phyloP scores from a whole-genome alignment of 1,140 invertebrate genomes.

The Zaprionus gabonicus region DNA sequence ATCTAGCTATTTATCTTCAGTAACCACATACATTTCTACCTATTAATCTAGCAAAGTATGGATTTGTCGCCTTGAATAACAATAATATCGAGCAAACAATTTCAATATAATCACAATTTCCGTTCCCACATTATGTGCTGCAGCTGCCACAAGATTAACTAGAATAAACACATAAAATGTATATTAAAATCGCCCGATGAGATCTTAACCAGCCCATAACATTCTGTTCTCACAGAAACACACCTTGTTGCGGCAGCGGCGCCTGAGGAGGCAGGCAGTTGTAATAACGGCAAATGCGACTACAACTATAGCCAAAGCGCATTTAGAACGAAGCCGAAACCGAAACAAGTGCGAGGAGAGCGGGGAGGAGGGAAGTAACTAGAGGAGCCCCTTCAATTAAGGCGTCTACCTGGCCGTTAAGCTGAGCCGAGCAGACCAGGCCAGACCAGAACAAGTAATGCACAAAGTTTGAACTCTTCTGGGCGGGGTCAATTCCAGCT shows the following conservation, averaged over 20 bases:
- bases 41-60: background rate
- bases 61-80: background rate
- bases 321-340: slow-evolving; percentile 16
- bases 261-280: background rate
- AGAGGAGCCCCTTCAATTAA: slow-evolving; percentile 39
- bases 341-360: background rate
- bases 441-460: slow-evolving; percentile 33
- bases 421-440: background rate
- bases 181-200: background rate
- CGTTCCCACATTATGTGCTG: background rate
- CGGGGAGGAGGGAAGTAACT: background rate
- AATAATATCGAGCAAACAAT: background rate
- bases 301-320: slow-evolving; percentile 13
- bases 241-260: slow-evolving; percentile 7
- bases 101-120: background rate
- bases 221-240: slow-evolving; percentile 33
- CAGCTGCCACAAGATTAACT: background rate
- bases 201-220: slow-evolving; percentile 26
- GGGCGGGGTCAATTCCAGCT: slow-evolving; percentile 65
- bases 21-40: background rate
- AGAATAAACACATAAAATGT: background rate
- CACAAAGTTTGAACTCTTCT: slow-evolving; percentile 63
- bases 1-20: too few species aligned
- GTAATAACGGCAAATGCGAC: slow-evolving; percentile 25
- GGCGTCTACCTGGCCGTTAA: slow-evolving; percentile 64